A percentile compares a stretch with the other conserved stretches of the same genome.
Conservation (phyloP, 2,888 invertebrate genomes). For the Netelia fuscicornis region DNA sequence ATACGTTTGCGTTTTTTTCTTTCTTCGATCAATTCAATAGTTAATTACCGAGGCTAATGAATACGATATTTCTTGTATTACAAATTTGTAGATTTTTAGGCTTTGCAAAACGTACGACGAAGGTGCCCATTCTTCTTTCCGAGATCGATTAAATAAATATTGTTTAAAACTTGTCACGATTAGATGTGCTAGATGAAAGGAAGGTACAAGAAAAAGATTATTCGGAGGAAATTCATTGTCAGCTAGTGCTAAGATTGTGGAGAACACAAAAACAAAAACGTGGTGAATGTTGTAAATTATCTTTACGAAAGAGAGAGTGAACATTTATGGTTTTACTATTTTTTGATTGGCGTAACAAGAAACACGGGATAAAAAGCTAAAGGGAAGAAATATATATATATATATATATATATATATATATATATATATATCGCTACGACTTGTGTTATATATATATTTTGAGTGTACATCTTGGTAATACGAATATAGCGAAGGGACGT, state of each 20-base stretch:
- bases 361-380: conserved; percentile 27
- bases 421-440: conserved; percentile 78
- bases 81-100: conserved; percentile 79
- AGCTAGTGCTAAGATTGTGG: conserved; percentile 75
- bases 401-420: too few species aligned
- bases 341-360: conserved; percentile 75
- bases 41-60: conserved; percentile 46
- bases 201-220: conserved; percentile 65
- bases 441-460: conserved; percentile 78
- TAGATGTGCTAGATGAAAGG: conserved; percentile 73
- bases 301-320: conserved; percentile 72
- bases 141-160: conserved; percentile 67
- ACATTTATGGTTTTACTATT: conserved; percentile 78
- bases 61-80: conserved; percentile 73
- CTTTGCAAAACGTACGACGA: conserved; percentile 71
- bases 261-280: conserved; percentile 71
- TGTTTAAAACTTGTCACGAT: conserved; percentile 70
- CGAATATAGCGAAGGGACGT: conserved; percentile 72
- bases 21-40: conserved; percentile 4
- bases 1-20: not conserved
- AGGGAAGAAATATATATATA: conserved; percentile 72
- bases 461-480: conserved; percentile 76
- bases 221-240: conserved; percentile 73
- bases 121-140: conserved; percentile 74
- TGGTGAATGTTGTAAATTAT: conserved; percentile 80